These are phyloP conservation scores for Cyprinodon tularosa DNA, from an alignment of 2,113 vertebrate genomes.

Conservation along the genomic window DNA sequence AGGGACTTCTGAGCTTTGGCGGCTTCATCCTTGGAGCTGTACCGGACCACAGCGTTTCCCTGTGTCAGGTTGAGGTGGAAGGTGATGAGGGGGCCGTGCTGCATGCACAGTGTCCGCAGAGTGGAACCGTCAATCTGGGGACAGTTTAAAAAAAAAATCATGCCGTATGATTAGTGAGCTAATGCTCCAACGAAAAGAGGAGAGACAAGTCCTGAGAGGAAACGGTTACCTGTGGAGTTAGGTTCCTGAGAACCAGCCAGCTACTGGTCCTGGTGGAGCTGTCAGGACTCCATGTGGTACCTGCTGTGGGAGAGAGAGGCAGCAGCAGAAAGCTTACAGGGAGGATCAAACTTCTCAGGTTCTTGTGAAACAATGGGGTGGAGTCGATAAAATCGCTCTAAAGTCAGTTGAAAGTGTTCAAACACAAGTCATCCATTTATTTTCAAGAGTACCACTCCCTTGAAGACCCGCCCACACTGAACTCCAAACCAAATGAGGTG, in stretches of 20 bases:
- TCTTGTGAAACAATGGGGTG: constrained; percentile 7
- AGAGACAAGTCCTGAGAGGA: background rate
- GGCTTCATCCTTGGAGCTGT: constrained; percentile 96
- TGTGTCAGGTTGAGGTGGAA: constrained; percentile 98
- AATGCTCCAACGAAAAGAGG: background rate
- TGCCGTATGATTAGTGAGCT: background rate
- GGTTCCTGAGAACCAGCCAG: constrained; percentile 98
- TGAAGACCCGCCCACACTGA: background rate
- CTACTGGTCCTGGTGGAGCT: constrained; percentile 94
- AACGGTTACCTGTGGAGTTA: constrained; percentile 92
- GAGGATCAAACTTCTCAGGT: background rate
- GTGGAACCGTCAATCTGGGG: constrained; percentile 94
- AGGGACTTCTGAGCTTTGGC: constrained; percentile 98
- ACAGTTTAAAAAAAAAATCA: background rate
- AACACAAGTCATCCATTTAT: constrained; percentile 2
- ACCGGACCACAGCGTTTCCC: constrained; percentile 95
- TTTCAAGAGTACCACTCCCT: background rate
- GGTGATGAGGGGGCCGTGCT: constrained; percentile 94
- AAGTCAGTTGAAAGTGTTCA: constrained; percentile 32
- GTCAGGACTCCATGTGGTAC: constrained; percentile 96
- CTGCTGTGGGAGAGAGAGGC: constrained; percentile 62
- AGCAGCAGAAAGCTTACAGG: background rate
- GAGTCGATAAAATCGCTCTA: background rate
- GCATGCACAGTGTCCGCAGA: constrained; percentile 94
- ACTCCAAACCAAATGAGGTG: background rate